A percentile compares a stretch with the other conserved stretches of the same genome.
These are phyloP conservation scores for Hirudo medicinalis DNA, from an alignment of 1,140 invertebrate genomes.

Conservation along the genomic window DNA sequence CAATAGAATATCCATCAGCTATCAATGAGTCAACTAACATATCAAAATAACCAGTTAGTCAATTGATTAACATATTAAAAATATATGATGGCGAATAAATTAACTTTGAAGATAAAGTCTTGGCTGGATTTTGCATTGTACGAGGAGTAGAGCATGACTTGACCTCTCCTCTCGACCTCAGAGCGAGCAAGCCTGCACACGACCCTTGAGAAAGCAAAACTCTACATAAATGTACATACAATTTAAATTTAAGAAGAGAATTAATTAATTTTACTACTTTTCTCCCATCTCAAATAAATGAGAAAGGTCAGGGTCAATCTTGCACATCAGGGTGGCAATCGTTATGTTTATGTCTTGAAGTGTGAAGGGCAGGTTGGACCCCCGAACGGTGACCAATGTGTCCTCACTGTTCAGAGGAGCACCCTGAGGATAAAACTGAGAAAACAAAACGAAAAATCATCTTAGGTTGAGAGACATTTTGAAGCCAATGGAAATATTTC, in stretches of 20 bases:
- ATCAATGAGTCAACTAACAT: not conserved
- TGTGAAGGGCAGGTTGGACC: not conserved
- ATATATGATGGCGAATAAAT: too few relatives aligned
- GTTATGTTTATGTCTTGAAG: not conserved
- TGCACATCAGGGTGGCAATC: not conserved
- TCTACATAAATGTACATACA: not conserved
- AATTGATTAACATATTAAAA: not conserved
- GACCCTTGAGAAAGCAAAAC: not conserved
- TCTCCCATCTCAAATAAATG: not conserved
- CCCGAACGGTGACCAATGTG: not conserved
- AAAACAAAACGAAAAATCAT: not conserved
- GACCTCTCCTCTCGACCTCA: too few relatives aligned
- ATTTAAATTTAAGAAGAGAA: not conserved
- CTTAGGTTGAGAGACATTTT: not conserved
- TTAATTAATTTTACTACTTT: not conserved
- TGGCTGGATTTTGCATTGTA: too few relatives aligned
- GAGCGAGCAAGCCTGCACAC: too few relatives aligned
- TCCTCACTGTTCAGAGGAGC: not conserved
- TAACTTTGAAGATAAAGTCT: too few relatives aligned
- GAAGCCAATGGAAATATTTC: not conserved
- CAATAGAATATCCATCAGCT: too few relatives aligned
- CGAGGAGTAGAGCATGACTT: too few relatives aligned
- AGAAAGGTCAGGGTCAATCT: not conserved
- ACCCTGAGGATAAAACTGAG: constrained; percentile 1
- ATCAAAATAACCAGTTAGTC: not conserved